Conservation (phyloP, 2,888 invertebrate species). For the Stratiomys singularior region DNA sequence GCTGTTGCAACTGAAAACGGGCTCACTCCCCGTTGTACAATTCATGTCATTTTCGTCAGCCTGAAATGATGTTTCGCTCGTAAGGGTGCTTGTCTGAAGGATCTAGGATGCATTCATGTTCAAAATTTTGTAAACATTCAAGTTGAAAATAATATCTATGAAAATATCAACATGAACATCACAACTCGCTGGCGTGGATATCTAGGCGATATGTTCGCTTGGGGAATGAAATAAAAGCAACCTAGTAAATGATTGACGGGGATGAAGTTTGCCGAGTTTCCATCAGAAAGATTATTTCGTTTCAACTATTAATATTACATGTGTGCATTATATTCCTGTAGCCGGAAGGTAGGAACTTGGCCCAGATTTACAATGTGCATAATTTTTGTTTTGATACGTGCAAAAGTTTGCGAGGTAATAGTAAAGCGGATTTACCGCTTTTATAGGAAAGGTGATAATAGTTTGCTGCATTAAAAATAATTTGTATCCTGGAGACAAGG, state of each 20-base stretch:
- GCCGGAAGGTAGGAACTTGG: not conserved
- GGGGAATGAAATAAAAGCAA: not conserved
- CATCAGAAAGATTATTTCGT: constrained; percentile 4
- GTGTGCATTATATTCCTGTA: not conserved
- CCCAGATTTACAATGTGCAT: not conserved
- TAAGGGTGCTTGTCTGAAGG: not conserved
- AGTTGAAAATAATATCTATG: constrained; percentile 4
- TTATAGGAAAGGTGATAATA: too few species aligned
- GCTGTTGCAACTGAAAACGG: not conserved
- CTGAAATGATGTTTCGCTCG: constrained; percentile 6
- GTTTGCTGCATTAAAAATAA: too few species aligned
- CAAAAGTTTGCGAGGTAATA: too few species aligned
- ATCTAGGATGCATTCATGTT: not conserved
- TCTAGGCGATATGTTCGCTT: not conserved
- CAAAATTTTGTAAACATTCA: constrained; percentile 10
- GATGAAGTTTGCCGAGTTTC: constrained; percentile 3
- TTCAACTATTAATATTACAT: constrained; percentile 12
- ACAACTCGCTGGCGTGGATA: not conserved
- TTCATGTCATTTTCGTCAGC: constrained; percentile 24
- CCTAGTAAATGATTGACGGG: constrained; percentile 14
- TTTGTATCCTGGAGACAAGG: too few species aligned
- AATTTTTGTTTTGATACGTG: too few species aligned
- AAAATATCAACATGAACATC: constrained; percentile 3
- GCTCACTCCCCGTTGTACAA: not conserved
- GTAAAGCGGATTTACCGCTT: not conserved